These are phyloP conservation scores for Choloepus hoffmanni DNA, from an alignment of 2,113 vertebrate species.

Conservation along the genomic window DNA sequence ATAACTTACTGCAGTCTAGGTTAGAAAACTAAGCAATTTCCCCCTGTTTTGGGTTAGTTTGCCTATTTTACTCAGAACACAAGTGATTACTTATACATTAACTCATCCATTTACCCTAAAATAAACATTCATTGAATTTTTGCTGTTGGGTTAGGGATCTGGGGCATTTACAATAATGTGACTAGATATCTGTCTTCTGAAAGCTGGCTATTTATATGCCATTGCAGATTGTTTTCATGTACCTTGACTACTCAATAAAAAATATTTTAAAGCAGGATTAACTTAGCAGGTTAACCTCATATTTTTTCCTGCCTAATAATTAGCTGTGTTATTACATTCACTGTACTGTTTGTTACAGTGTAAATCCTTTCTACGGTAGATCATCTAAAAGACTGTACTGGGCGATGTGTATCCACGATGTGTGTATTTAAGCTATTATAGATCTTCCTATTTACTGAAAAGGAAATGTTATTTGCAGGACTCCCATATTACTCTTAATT, in stretches of 20 bases:
- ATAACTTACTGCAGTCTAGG: background rate
- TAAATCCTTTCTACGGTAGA: background rate
- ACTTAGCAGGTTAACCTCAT: background rate
- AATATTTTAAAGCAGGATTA: background rate
- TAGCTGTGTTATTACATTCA: background rate
- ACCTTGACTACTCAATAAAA: background rate
- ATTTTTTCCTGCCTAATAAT: background rate
- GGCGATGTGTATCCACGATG: background rate
- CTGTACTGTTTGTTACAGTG: background rate
- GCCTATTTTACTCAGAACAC: background rate
- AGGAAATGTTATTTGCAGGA: background rate
- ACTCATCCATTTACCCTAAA: background rate
- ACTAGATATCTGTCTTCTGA: background rate
- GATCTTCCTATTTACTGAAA: background rate
- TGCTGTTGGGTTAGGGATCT: background rate
- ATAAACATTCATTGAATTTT: accelerated
- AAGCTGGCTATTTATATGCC: accelerated
- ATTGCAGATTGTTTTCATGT: accelerated
- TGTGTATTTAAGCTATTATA: background rate
- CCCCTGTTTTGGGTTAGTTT: background rate
- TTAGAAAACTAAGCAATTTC: background rate
- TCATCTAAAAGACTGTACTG: background rate
- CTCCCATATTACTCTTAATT: accelerated
- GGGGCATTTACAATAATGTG: accelerated
- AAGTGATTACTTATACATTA: background rate